Evolutionary conservation across 2,888 invertebrate species (phyloP).

Genomic region (Abscondita cerata): DNA sequence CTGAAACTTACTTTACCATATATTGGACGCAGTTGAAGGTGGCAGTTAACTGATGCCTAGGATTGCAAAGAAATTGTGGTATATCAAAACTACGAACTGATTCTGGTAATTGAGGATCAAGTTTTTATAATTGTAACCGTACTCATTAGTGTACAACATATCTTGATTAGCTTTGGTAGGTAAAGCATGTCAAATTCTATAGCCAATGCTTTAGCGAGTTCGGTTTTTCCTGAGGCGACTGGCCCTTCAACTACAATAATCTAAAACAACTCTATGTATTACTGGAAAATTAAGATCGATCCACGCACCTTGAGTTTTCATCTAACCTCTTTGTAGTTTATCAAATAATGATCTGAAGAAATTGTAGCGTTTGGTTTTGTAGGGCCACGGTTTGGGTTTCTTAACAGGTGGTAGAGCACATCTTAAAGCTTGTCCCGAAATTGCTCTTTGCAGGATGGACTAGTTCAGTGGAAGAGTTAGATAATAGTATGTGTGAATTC

Average conservation of each 20-base stretch:
- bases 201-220: conserved; percentile 83
- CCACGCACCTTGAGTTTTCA: conserved; percentile 75
- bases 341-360: conserved; percentile 63
- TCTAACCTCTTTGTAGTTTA: conserved; percentile 71
- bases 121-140: conserved; percentile 80
- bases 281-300: no score
- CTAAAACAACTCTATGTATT: conserved; percentile 63
- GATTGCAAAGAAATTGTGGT: conserved; percentile 75
- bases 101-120: conserved; percentile 76
- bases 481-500: conserved; percentile 14
- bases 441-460: conserved; percentile 37
- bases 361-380: conserved; percentile 68
- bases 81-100: conserved; percentile 77
- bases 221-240: conserved; percentile 81
- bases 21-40: conserved; percentile 79
- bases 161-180: conserved; percentile 81
- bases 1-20: conserved; percentile 55
- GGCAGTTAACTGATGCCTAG: conserved; percentile 69
- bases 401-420: conserved; percentile 58
- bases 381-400: conserved; percentile 78
- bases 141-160: conserved; percentile 72
- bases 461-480: conserved; percentile 20
- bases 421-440: conserved; percentile 63
- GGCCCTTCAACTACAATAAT: conserved; percentile 92
- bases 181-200: conserved; percentile 86